phyloP scores from a whole-genome alignment of 2,113 vertebrate genomes.

The Bambusicola thoracicus region DNA sequence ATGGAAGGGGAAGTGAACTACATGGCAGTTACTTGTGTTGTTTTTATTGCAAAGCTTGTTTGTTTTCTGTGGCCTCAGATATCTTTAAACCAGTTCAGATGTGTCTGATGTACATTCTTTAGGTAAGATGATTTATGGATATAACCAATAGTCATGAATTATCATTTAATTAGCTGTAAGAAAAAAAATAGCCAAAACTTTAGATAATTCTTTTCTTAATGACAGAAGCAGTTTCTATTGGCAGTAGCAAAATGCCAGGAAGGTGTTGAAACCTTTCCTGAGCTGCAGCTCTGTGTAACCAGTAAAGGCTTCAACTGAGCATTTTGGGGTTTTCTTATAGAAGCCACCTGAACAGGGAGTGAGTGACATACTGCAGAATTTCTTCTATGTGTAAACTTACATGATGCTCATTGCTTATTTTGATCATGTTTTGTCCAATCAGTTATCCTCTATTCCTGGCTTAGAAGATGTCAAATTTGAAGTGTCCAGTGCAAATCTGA shows the following conservation, averaged over 20 bases:
- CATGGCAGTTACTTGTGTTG: background rate
- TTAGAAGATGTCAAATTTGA: slow-evolving; percentile 92
- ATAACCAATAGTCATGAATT: background rate
- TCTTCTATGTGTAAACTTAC: rapidly evolving
- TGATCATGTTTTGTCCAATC: slow-evolving; percentile 37
- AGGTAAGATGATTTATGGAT: background rate
- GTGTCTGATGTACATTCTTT: background rate
- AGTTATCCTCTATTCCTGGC: slow-evolving; percentile 97
- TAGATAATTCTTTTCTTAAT: background rate
- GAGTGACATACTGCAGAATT: background rate
- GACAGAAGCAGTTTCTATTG: background rate
- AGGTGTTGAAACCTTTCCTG: background rate
- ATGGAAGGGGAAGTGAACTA: background rate
- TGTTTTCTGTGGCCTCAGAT: background rate
- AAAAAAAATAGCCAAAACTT: background rate
- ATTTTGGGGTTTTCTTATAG: background rate
- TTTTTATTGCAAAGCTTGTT: background rate
- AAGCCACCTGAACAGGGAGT: background rate
- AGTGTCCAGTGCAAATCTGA: slow-evolving; percentile 66
- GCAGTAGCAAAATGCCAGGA: background rate
- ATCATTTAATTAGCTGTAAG: background rate
- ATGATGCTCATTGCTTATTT: background rate
- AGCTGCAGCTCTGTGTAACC: background rate
- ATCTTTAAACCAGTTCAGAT: background rate
- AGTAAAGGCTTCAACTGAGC: background rate